phyloP scores from a whole-genome alignment of 2,113 vertebrate genomes.

The Sinocyclocheilus anshuiensis region DNA sequence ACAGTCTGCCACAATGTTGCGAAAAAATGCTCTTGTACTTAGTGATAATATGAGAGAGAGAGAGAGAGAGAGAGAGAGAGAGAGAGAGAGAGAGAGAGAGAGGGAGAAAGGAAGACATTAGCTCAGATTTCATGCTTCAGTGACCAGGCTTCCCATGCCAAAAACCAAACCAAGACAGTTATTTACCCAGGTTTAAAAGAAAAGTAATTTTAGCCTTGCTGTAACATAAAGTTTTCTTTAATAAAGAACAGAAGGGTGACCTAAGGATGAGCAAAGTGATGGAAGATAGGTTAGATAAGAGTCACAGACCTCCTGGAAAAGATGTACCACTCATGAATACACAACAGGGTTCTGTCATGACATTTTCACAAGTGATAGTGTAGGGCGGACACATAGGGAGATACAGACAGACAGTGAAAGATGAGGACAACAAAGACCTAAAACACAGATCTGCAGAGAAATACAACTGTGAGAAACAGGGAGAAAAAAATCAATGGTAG shows the following conservation, averaged over 20 bases:
- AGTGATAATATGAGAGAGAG: not conserved
- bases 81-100: constrained; percentile 45
- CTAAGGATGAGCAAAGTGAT: not conserved
- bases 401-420: not conserved
- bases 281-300: constrained; percentile 9
- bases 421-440: not conserved
- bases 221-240: not conserved
- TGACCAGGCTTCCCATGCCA: constrained; percentile 24
- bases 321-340: constrained; percentile 34
- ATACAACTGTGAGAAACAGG: not conserved
- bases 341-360: constrained; percentile 36
- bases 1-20: not conserved
- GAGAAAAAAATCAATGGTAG: not conserved
- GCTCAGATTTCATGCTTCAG: constrained; percentile 23
- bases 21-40: constrained; percentile 2
- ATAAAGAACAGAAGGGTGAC: not conserved
- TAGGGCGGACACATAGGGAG: constrained; percentile 8
- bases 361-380: constrained; percentile 35
- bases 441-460: not conserved
- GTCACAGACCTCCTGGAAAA: constrained; percentile 19
- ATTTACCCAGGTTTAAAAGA: constrained; percentile 38
- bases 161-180: constrained; percentile 32
- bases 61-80: not conserved
- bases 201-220: not conserved
- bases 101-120: constrained; percentile 19